Evolutionary conservation across 1,140 invertebrate species (phyloP).

Genomic region (Euura lappo): DNA sequence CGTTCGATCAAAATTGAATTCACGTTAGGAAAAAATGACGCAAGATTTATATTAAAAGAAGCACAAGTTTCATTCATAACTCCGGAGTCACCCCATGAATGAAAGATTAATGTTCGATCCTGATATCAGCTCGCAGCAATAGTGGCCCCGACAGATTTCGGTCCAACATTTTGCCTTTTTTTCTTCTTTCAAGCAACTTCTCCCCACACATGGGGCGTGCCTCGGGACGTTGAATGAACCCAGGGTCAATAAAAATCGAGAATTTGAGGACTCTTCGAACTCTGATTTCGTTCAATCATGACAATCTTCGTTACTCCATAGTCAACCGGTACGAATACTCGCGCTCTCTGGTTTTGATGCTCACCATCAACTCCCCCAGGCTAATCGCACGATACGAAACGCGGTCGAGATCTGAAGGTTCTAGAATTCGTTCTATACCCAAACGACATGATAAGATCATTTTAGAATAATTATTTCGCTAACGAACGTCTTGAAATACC

Average conservation of each 20-base stretch:
- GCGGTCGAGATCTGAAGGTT: background rate
- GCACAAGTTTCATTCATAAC: slow-evolving; percentile 40
- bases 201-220: no score
- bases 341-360: background rate
- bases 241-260: no score
- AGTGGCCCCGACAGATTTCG: slow-evolving; percentile 3
- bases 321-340: no score
- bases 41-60: slow-evolving; percentile 37
- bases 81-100: slow-evolving; percentile 34
- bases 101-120: slow-evolving; percentile 37
- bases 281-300: no score
- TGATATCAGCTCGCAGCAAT: slow-evolving; percentile 7
- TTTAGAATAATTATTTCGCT: slow-evolving; percentile 38
- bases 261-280: no score
- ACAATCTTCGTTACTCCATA: no score
- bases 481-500: slow-evolving; percentile 54
- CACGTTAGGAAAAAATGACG: slow-evolving; percentile 34
- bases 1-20: slow-evolving; percentile 47
- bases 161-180: no score
- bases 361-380: background rate
- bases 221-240: no score
- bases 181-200: background rate
- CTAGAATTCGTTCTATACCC: background rate
- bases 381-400: background rate
- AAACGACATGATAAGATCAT: background rate